A percentile compares a stretch with the other conserved stretches of the same genome.
Conservation (phyloP, 2,113 vertebrate genomes). For the Centropus bengalensis region DNA sequence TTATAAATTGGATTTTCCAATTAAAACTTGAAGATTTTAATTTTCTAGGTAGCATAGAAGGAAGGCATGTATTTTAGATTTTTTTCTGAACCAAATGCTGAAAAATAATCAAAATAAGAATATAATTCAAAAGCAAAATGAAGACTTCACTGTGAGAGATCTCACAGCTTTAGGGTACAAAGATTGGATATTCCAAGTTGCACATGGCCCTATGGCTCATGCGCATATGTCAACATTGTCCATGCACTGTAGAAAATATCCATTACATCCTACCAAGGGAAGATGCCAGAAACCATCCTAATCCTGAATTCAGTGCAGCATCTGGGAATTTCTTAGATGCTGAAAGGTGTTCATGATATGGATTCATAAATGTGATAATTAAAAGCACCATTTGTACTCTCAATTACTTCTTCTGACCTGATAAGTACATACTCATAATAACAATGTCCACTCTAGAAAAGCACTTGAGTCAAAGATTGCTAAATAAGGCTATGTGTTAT, state of each 20-base stretch:
- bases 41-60: neutral
- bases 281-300: neutral
- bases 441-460: neutral
- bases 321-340: neutral
- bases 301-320: neutral
- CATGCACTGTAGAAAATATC: neutral
- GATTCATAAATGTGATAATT: neutral
- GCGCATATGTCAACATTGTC: neutral
- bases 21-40: neutral
- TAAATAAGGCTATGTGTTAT: fast-evolving
- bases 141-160: neutral
- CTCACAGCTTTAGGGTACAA: neutral
- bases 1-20: neutral
- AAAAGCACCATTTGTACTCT: neutral
- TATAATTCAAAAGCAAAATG: neutral
- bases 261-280: neutral
- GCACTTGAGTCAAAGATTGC: neutral
- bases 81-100: neutral
- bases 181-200: neutral
- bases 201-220: neutral
- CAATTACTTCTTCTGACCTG: neutral
- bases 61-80: neutral
- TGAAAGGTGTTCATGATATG: neutral
- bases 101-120: neutral
- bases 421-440: neutral